Base-by-base conservation (phyloP, 2,797 vertebrate species). In the Tiaroga cobitis region DNA sequence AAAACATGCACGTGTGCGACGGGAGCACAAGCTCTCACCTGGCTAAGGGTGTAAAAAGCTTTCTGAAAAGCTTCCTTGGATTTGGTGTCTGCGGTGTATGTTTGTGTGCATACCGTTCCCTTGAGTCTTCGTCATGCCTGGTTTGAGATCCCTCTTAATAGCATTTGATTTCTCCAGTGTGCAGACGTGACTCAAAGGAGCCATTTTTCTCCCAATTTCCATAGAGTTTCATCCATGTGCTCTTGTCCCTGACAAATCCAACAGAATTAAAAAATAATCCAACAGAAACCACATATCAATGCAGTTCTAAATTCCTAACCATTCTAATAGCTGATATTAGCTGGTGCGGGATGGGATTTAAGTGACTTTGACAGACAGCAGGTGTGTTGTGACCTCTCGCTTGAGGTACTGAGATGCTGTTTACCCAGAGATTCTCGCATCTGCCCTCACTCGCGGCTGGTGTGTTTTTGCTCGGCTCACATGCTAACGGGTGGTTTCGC, bases 21-120 rank as follows among this genome's bases (percentile, higher is more conserved):
- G 56, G 65, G 75, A 77, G 19, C 69, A 24, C 74, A 77, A 67
- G 65, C 74, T 89, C 49, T 81, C 87, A 88, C 87, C 51, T 85
- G 82, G 63, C 88, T 86, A 86, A 80, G 67, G 75, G 80, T 89
- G 87, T 85, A 82, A 88, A 89, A 86, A 85, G 43, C 63, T 76
- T 89, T 85, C 37, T 75, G 24, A 43, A 43, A 82, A 82, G 18
- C 51, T 54, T 32, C 5, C 19, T 37, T 70, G 3, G 41, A 70
- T 81, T 37, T 63, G 46, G 43, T 73, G 43, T 73, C 10, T 80
- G 34, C 63, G 10, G 32, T 69, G 61, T n/a, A 9, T 82, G 29
- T 56, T 39, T 78, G 72, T 19, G 16, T 29, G 15, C 76, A 37
- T 4, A 16, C 54, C 29, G 46, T 49, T 84, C 77, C 26, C 61